Evolutionary conservation across 1,140 invertebrate genomes (phyloP), one percentile per base, ranked within the genome.

Genomic region (Sminthurides bifidus): DNA sequence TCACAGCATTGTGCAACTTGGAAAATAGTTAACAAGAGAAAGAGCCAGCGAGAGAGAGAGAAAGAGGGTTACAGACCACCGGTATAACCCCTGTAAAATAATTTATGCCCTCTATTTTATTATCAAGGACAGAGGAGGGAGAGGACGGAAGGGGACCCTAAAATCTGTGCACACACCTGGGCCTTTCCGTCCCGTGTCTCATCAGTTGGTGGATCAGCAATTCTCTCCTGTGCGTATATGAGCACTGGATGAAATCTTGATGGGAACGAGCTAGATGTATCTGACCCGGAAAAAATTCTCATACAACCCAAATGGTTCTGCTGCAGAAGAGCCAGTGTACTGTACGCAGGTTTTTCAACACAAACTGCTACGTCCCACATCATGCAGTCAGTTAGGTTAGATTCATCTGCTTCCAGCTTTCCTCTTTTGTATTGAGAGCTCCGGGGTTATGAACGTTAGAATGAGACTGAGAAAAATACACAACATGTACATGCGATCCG

Each of bases 51-150:
- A 27, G 54, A 56, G 33, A 49, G 23, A 29, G 52, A 53, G 52
- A 44, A 29, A 43, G 35, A 50, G 29, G 21, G 23, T 29, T 30
- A 33, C 27, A 58, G 56, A 58, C 56, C 56, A 58, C 56, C 56
- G 46, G 56, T 53, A 60, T 60, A 56, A 59, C 57, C 57, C 61
- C 57, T 59, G 61, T 55, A 59, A 63, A 63, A 63, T 63, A 63
- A 63, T 63, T 63, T 63, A 63, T 63, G 58, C 57, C 61, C 61
- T 52, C 61, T 63, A 62, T 62, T 63, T 63, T 59, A 63, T 63
- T 58, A 57, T 58, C 41, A 44, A 17, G n/a, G n/a, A n/a, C n/a
- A n/a, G 45, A 33, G 26, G 35, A 38, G 23, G 41, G 23, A 27
- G 38, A 44, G 27, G 6, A 31, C 8, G 29, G 21, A 10, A 50